Base-by-base conservation (phyloP, 2,888 invertebrate species). In the Dioctria linearis region DNA sequence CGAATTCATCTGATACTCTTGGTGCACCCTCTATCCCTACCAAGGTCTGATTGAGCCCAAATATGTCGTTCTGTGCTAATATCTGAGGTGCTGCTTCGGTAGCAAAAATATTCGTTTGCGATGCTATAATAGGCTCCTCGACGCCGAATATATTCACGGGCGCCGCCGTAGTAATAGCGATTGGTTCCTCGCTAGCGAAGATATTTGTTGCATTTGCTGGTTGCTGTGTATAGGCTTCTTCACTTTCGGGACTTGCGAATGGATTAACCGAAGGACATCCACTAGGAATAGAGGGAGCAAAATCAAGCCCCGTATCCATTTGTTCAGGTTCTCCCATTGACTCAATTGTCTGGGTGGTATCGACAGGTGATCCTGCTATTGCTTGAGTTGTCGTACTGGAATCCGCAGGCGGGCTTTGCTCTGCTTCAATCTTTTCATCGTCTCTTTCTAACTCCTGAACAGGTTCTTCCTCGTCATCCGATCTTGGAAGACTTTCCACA, bases 1-100 rank as follows among this genome's bases (percentile, higher is more conserved):
- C 97, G 84, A 97, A 97, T 42, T 92, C 93, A 84, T 94, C 93
- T 0, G 91, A 91, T 59, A 91, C 86, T 51, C 9, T 51, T 25
- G 54, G 37, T 0, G 39, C 40, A 13, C 42, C 57, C 11, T 13
- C 25, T 25, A 25, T 25, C 25, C 25, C 25, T 9, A 40, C 73
- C 0, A 83, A 83, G 66, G 88, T 88, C 87, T 54, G 85, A 84
- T 25, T 82, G 83, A 73, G 84, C 78, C 13, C 84, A 49, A 78
- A 61, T 76, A 76, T 76, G 37, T 76, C 39, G 6, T 37, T 49
- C 9, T 49, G 46, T 2, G 63, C 61, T 8, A 87, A 88, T 86
- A 89, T 88, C 11, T 86, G 88, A 3, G 85, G 85, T 5, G 85
- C 84, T 3, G 87, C 83, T 43, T 89, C 89, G 0, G 85, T 46